A percentile compares a stretch with the other conserved stretches of the same genome.
Evolutionary conservation across 2,888 invertebrate species (phyloP).

Genomic region (Ectemnius cavifrons): DNA sequence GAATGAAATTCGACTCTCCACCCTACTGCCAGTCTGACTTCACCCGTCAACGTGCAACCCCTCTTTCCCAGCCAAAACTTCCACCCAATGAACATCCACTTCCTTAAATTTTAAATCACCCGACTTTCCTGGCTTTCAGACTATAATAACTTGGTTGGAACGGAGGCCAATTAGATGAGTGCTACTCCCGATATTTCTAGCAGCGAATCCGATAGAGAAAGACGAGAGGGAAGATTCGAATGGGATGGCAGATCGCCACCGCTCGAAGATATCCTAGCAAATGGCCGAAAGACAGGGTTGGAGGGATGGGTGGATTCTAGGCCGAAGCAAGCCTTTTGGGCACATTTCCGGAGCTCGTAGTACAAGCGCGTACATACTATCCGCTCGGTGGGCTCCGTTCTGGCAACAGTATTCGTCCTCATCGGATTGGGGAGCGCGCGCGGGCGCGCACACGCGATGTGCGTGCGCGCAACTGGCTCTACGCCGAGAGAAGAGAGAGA

Average conservation of each 20-base stretch:
- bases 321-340: background rate
- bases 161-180: too few relatives aligned
- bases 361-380: background rate
- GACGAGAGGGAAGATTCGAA: background rate
- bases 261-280: conserved; percentile 34
- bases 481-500: conserved; percentile 14
- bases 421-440: conserved; percentile 4
- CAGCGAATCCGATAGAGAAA: background rate
- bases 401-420: background rate
- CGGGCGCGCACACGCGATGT: conserved; percentile 22
- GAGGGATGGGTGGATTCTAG: conserved; percentile 26
- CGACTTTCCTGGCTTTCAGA: too few relatives aligned
- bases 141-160: too few relatives aligned
- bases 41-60: too few relatives aligned
- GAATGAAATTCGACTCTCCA: too few relatives aligned
- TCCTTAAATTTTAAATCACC: too few relatives aligned
- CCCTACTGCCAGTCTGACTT: too few relatives aligned
- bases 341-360: conserved; percentile 5
- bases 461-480: conserved; percentile 5
- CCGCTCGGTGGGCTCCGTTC: conserved; percentile 1
- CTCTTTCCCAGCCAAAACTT: too few relatives aligned
- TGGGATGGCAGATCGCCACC: conserved; percentile 9
- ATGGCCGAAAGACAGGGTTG: conserved; percentile 42
- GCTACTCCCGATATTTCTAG: too few relatives aligned
- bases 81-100: too few relatives aligned